These are phyloP conservation scores for Mixornis gularis DNA, from an alignment of 2,113 vertebrate genomes.

Conservation along the genomic window DNA sequence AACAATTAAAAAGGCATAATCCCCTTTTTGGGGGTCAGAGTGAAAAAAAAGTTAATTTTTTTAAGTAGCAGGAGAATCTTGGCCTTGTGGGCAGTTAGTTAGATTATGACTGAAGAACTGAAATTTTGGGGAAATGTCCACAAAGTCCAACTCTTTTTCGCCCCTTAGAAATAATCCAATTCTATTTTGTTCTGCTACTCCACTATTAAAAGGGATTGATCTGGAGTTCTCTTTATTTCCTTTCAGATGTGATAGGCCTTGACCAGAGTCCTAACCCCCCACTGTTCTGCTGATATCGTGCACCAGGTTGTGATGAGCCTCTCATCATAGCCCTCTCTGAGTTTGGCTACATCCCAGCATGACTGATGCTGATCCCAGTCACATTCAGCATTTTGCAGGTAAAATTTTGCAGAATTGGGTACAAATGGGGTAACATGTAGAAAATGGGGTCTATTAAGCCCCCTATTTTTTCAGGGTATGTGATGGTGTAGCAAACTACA, in stretches of 20 bases:
- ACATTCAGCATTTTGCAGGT: neutral
- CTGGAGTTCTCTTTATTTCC: neutral
- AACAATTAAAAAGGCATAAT: neutral
- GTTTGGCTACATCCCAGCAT: accelerated
- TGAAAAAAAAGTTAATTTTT: neutral
- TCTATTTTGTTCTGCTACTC: neutral
- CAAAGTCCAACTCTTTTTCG: neutral
- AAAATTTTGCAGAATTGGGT: neutral
- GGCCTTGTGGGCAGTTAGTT: neutral
- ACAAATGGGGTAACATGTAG: accelerated
- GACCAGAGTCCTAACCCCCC: neutral
- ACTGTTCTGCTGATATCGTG: accelerated
- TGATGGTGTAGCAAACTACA: neutral
- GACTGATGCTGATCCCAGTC: neutral
- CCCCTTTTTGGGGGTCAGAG: accelerated
- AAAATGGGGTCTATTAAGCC: neutral
- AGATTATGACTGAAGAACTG: neutral
- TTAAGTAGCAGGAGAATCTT: neutral
- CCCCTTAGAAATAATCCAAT: neutral
- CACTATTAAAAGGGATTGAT: neutral
- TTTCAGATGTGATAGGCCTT: neutral
- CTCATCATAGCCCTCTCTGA: no score
- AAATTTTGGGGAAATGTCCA: neutral
- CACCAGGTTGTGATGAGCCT: neutral
- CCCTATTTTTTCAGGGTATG: neutral